These are phyloP conservation scores for Hestina assimilis DNA, from an alignment of 1,140 invertebrate species.

Conservation along the genomic window DNA sequence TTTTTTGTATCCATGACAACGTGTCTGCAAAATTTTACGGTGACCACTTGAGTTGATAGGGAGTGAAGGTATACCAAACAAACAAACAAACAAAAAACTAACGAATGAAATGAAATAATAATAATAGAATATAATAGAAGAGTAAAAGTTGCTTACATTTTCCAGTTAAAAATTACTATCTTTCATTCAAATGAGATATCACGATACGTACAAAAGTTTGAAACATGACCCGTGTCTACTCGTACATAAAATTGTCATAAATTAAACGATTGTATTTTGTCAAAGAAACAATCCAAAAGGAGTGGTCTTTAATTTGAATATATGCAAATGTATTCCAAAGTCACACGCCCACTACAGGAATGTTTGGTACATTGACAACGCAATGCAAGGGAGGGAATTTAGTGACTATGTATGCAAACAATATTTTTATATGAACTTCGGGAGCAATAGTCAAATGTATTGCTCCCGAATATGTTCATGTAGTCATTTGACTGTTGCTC, in stretches of 20 bases:
- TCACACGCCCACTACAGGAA: constrained; percentile 29
- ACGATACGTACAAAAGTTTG: constrained; percentile 10
- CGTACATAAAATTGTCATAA: constrained; percentile 26
- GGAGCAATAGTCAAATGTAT: too few relatives aligned
- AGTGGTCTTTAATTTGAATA: constrained; percentile 36
- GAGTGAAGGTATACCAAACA: too few relatives aligned
- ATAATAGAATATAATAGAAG: background rate
- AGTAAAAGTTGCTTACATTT: background rate
- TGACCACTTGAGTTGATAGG: too few relatives aligned
- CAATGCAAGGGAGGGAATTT: background rate
- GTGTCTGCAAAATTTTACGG: too few relatives aligned
- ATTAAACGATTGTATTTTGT: constrained; percentile 32
- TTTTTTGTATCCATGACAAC: too few relatives aligned
- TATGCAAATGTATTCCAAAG: constrained; percentile 27
- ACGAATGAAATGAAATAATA: background rate
- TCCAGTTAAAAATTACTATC: background rate
- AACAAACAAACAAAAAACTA: too few relatives aligned
- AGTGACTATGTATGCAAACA: background rate
- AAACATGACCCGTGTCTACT: background rate
- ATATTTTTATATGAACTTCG: too few relatives aligned
- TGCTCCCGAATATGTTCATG: too few relatives aligned
- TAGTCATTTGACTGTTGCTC: too few relatives aligned
- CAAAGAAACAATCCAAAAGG: constrained; percentile 31
- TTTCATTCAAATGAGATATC: constrained; percentile 18
- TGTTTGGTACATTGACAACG: background rate